A percentile compares a stretch with the other conserved stretches of the same genome.
Conservation (phyloP, 2,888 invertebrate genomes). For the Meiosimyza platycephala region DNA sequence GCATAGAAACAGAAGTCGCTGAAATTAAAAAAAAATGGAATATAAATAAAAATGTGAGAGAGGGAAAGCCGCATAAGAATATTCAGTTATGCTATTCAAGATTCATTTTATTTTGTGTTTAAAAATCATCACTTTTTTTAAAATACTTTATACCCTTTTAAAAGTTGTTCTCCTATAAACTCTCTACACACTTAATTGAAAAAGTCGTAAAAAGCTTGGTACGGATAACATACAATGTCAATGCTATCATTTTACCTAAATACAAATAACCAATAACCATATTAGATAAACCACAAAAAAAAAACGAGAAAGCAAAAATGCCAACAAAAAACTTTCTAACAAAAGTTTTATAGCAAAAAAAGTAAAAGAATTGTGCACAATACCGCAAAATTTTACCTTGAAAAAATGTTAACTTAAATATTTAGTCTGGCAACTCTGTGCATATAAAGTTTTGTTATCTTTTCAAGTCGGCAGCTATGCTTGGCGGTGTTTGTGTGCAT, state of each 20-base stretch:
- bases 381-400: background rate
- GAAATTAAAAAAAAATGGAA: no score
- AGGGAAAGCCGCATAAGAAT: no score
- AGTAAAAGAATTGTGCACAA: background rate
- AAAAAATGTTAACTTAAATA: background rate
- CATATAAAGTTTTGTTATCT: slow-evolving; percentile 18
- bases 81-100: no score
- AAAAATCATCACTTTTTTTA: no score
- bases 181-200: slow-evolving; percentile 11
- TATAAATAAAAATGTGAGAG: no score
- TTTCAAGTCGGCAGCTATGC: no score
- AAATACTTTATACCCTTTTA: background rate
- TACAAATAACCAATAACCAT: background rate
- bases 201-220: background rate
- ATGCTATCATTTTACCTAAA: slow-evolving; percentile 17
- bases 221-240: background rate
- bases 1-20: no score
- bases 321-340: background rate
- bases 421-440: slow-evolving; percentile 15
- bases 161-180: background rate
- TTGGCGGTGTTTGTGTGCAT: background rate
- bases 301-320: background rate
- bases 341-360: background rate
- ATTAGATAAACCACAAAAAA: slow-evolving; percentile 3
- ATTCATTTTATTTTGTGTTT: no score